Percentiles rank a stretch among this genome's conserved stretches.
Evolutionary conservation across 1,140 invertebrate genomes (phyloP).

Genomic region (Cryptotermes secundus): DNA sequence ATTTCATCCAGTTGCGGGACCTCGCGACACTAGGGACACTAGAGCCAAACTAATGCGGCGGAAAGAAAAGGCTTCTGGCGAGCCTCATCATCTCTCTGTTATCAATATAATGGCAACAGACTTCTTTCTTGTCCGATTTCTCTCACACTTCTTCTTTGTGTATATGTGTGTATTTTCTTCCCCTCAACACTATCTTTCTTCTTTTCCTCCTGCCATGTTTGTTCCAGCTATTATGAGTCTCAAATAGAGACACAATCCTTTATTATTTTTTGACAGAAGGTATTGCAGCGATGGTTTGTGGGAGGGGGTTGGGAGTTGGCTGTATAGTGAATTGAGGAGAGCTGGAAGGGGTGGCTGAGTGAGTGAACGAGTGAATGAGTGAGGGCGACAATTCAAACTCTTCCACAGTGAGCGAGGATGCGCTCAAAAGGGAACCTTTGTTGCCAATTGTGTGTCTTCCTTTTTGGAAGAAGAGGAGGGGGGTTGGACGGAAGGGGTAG

Average conservation of each 20-base stretch:
- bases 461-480: constrained; percentile 27
- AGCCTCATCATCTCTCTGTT: constrained; percentile 36
- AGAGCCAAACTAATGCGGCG: constrained; percentile 21
- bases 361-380: neutral
- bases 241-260: constrained; percentile 39
- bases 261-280: constrained; percentile 39
- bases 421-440: constrained; percentile 35
- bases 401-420: constrained; percentile 29
- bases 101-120: constrained; percentile 33
- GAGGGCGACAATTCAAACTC: constrained; percentile 37
- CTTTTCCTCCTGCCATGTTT: constrained; percentile 33
- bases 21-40: neutral
- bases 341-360: neutral
- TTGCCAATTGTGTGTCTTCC: constrained; percentile 36
- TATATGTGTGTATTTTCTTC: constrained; percentile 4
- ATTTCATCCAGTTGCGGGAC: neutral
- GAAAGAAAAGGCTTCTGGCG: constrained; percentile 33
- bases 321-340: constrained; percentile 17
- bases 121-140: constrained; percentile 28
- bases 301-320: neutral
- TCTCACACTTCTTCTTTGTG: constrained; percentile 10
- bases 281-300: constrained; percentile 21
- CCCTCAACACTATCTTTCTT: constrained; percentile 14
- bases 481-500: neutral
- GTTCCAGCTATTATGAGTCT: constrained; percentile 38